A percentile compares a stretch with the other conserved stretches of the same genome.
Conservation (phyloP, 2,113 vertebrate genomes). For the Tor tambroides region DNA sequence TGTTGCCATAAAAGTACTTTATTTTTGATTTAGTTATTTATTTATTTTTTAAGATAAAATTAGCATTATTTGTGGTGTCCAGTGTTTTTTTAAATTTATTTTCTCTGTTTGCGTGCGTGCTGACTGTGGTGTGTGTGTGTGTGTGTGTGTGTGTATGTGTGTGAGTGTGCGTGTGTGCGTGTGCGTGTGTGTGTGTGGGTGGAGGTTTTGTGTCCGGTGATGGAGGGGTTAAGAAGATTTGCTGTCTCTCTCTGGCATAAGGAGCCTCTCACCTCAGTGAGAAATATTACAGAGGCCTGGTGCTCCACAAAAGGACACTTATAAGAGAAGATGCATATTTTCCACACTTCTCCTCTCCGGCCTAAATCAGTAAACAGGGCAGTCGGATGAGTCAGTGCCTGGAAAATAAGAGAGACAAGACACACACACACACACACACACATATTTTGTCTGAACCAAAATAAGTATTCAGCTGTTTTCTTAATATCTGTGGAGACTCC, state of each 20-base stretch:
- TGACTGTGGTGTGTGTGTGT: background rate
- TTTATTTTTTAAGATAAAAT: too few species aligned
- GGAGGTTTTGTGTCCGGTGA: slow-evolving; percentile 53
- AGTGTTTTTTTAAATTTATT: background rate
- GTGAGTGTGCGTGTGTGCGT: background rate
- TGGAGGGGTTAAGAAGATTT: slow-evolving; percentile 69
- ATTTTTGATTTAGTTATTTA: too few species aligned
- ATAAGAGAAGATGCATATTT: slow-evolving; percentile 79
- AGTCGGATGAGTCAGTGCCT: slow-evolving; percentile 72
- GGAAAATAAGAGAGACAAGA: slow-evolving; percentile 64
- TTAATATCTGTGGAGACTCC: background rate
- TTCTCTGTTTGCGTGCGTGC: background rate
- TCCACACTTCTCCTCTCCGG: slow-evolving; percentile 72
- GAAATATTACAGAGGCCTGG: slow-evolving; percentile 82
- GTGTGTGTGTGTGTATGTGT: background rate
- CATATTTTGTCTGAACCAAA: background rate
- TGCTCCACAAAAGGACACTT: slow-evolving; percentile 82
- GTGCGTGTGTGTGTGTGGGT: background rate
- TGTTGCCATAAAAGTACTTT: too few species aligned
- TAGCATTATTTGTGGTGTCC: too few species aligned
- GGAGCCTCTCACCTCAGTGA: slow-evolving; percentile 77
- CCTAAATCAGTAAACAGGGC: slow-evolving; percentile 75
- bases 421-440: slow-evolving; percentile 25
- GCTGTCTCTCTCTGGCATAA: slow-evolving; percentile 65
- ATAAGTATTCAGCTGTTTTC: background rate